phyloP scores from a whole-genome alignment of 1,140 invertebrate species.

The Drosophila ananassae region DNA sequence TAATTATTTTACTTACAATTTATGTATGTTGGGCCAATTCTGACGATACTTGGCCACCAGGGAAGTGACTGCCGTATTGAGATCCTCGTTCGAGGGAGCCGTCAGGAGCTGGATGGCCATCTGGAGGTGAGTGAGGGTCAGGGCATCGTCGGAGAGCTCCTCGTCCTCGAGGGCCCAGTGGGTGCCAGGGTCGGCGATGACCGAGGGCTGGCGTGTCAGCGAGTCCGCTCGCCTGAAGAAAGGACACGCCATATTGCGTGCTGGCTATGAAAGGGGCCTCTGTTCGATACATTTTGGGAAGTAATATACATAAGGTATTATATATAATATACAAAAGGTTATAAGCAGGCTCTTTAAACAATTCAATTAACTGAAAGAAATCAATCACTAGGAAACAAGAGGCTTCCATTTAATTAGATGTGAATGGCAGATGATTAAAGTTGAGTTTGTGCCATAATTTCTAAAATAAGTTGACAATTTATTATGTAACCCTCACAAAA shows the following conservation, averaged over 20 bases:
- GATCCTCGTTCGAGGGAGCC: slow-evolving; percentile 85
- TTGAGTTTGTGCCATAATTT: background rate
- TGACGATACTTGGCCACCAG: slow-evolving; percentile 77
- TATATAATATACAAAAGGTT: background rate
- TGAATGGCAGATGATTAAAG: background rate
- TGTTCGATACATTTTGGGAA: slow-evolving; percentile 22
- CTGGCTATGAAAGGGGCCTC: slow-evolving; percentile 7
- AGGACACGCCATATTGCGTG: slow-evolving; percentile 83
- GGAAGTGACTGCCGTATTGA: slow-evolving; percentile 78
- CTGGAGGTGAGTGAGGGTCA: slow-evolving; percentile 85
- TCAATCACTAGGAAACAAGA: slow-evolving; percentile 2
- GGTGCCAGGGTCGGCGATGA: slow-evolving; percentile 68
- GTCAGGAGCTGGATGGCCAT: slow-evolving; percentile 86
- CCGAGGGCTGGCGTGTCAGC: slow-evolving; percentile 76
- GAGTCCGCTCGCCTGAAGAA: slow-evolving; percentile 81
- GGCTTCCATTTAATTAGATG: no score
- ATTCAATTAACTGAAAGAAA: slow-evolving; percentile 24
- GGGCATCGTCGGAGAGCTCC: slow-evolving; percentile 74
- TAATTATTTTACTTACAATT: slow-evolving; percentile 62
- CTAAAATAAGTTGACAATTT: background rate
- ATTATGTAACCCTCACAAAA: background rate
- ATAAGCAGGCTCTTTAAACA: slow-evolving; percentile 9
- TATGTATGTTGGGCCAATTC: slow-evolving; percentile 80
- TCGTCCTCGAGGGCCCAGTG: slow-evolving; percentile 81
- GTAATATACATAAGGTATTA: background rate